phyloP scores from a whole-genome alignment of 2,888 invertebrate species.

The Tenthredo distinguenda region DNA sequence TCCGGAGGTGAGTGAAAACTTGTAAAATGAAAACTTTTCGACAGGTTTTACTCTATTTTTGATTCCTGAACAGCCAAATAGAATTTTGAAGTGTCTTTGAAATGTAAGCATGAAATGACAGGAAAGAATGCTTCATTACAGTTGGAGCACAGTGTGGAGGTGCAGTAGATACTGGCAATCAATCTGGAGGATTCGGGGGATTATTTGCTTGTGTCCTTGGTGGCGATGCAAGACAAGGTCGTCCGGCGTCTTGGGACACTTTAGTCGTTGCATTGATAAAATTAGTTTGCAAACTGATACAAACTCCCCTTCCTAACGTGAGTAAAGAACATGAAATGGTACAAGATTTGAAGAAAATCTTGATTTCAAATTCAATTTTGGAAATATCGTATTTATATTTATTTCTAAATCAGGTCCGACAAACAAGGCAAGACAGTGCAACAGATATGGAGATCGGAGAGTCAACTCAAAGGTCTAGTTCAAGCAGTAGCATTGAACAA shows the following conservation, averaged over 20 bases:
- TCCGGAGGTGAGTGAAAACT: slow-evolving; percentile 66
- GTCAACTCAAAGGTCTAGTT: slow-evolving; percentile 58
- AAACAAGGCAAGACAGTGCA: slow-evolving; percentile 63
- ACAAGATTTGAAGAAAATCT: background rate
- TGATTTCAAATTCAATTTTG: background rate
- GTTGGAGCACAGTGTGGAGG: slow-evolving; percentile 76
- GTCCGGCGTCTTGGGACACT: slow-evolving; percentile 86
- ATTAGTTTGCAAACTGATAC: slow-evolving; percentile 83
- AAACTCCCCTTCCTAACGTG: slow-evolving; percentile 82
- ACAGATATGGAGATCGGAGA: slow-evolving; percentile 72
- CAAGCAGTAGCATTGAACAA: slow-evolving; percentile 64
- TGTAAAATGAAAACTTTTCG: background rate
- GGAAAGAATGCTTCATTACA: slow-evolving; percentile 52
- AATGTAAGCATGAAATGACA: background rate
- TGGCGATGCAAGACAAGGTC: slow-evolving; percentile 82
- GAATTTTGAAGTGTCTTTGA: background rate
- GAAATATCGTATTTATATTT: slow-evolving; percentile 21
- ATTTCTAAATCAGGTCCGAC: slow-evolving; percentile 59
- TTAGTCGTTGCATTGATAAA: slow-evolving; percentile 87
- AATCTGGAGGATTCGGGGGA: slow-evolving; percentile 85
- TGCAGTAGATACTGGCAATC: slow-evolving; percentile 76
- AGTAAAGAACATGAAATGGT: slow-evolving; percentile 61
- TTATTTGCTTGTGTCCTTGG: slow-evolving; percentile 88
- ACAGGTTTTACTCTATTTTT: slow-evolving; percentile 12
- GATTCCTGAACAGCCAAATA: background rate